A percentile compares a stretch with the other conserved stretches of the same genome.
Evolutionary conservation across 2,113 vertebrate species (phyloP).

Genomic region (Pseudorectes ferrugineus): DNA sequence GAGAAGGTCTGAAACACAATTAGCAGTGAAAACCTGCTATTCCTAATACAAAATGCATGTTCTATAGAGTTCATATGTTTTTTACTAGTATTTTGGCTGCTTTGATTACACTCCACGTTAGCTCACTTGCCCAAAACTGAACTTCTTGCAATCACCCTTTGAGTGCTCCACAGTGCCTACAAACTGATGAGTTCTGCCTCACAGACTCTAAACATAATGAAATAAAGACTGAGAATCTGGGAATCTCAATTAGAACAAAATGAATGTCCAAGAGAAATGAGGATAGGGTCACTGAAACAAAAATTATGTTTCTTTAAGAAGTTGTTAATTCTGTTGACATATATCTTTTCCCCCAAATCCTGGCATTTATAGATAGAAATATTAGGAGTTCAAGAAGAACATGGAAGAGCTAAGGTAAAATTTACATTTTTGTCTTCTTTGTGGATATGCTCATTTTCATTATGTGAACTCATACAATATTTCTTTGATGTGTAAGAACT

Average conservation of each 20-base stretch:
- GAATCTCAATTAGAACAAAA: background rate
- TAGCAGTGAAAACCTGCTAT: background rate
- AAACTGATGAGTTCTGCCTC: background rate
- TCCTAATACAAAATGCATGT: background rate
- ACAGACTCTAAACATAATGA: background rate
- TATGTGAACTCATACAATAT: background rate
- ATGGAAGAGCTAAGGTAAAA: background rate
- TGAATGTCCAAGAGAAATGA: background rate
- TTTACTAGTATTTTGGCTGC: background rate
- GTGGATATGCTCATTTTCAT: background rate
- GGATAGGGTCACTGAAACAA: background rate
- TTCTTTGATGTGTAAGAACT: background rate
- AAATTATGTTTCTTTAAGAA: background rate
- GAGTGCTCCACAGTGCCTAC: background rate
- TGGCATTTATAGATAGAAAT: background rate
- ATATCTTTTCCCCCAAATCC: rapidly evolving
- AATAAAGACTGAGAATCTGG: background rate
- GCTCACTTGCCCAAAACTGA: background rate
- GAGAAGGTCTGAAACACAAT: background rate
- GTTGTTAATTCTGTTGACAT: background rate
- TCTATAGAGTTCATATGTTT: background rate
- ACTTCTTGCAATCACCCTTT: background rate
- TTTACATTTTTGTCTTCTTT: background rate
- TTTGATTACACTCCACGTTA: background rate
- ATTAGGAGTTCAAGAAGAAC: background rate